Percentiles rank a stretch among this genome's conserved stretches.
Conservation (phyloP, 2,797 vertebrate species). For the Taeniopygia guttata region DNA sequence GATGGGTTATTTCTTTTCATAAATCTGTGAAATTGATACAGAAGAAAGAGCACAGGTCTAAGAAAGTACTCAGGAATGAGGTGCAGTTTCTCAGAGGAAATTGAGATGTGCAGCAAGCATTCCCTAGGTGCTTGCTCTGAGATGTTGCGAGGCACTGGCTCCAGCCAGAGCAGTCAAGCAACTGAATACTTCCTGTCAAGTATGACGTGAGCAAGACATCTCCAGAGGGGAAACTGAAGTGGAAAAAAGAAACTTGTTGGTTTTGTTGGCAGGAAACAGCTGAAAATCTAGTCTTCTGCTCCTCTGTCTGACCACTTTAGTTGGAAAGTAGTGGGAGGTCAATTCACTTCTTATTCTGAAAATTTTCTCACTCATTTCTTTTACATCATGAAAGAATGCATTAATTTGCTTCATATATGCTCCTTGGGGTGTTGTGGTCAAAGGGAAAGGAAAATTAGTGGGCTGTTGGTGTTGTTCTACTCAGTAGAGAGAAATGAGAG, state of each 20-base stretch:
- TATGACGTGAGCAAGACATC: accelerated
- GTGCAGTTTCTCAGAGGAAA: background rate
- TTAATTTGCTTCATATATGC: accelerated
- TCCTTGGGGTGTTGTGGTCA: background rate
- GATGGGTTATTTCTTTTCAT: background rate
- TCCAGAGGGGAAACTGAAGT: background rate
- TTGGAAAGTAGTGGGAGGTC: background rate
- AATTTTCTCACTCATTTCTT: background rate
- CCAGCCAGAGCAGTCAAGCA: background rate
- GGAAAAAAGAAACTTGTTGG: background rate
- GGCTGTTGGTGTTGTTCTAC: background rate
- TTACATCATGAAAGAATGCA: background rate
- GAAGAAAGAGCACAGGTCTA: background rate
- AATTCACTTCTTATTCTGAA: background rate
- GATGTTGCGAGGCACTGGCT: background rate
- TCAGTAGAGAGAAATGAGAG: background rate
- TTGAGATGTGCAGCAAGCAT: background rate
- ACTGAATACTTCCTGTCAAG: background rate
- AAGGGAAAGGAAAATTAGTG: background rate
- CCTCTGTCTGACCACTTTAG: background rate
- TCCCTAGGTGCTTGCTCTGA: background rate
- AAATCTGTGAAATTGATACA: background rate
- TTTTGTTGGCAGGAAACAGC: background rate
- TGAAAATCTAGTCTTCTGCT: background rate
- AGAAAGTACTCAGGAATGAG: background rate